These are phyloP conservation scores for Stenoptilia bipunctidactyla DNA, from an alignment of 2,888 invertebrate genomes.

Conservation along the genomic window DNA sequence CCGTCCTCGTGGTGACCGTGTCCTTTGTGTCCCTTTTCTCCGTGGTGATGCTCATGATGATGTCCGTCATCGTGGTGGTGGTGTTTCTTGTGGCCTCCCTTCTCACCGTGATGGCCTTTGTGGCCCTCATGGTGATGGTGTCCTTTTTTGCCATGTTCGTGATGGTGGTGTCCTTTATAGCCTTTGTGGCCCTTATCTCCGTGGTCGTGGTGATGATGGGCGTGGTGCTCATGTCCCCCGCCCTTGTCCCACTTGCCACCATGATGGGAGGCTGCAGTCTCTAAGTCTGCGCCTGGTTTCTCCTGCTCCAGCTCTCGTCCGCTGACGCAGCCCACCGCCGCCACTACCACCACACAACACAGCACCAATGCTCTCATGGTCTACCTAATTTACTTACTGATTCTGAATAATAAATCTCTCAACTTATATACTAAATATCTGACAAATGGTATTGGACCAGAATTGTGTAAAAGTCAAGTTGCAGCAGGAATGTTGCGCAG, in stretches of 20 bases:
- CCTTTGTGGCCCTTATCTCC: slow-evolving; percentile 81
- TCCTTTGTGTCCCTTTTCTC: slow-evolving; percentile 76
- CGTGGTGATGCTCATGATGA: slow-evolving; percentile 74
- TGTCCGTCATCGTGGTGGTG: slow-evolving; percentile 78
- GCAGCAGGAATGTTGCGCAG: slow-evolving; percentile 45
- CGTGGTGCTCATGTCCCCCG: slow-evolving; percentile 76
- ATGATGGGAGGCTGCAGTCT: slow-evolving; percentile 58
- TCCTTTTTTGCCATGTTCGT: slow-evolving; percentile 79
- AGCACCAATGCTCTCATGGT: slow-evolving; percentile 50
- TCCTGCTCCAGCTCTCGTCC: slow-evolving; percentile 61
- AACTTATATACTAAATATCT: slow-evolving; percentile 55
- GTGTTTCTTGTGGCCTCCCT: slow-evolving; percentile 75
- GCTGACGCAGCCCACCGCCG: slow-evolving; percentile 65
- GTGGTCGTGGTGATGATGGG: slow-evolving; percentile 74
- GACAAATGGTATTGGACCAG: slow-evolving; percentile 47
- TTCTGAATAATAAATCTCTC: slow-evolving; percentile 27
- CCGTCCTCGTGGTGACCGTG: slow-evolving; percentile 70
- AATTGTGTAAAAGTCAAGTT: slow-evolving; percentile 64
- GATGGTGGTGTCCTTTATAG: slow-evolving; percentile 76
- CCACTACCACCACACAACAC: slow-evolving; percentile 54
- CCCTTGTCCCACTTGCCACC: slow-evolving; percentile 69
- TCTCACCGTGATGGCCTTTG: slow-evolving; percentile 73
- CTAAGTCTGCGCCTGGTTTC: slow-evolving; percentile 60
- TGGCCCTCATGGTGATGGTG: slow-evolving; percentile 80
- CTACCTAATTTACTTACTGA: slow-evolving; percentile 26